Conservation (phyloP, 2,113 vertebrate species). For the Chaenogobius annularis region DNA sequence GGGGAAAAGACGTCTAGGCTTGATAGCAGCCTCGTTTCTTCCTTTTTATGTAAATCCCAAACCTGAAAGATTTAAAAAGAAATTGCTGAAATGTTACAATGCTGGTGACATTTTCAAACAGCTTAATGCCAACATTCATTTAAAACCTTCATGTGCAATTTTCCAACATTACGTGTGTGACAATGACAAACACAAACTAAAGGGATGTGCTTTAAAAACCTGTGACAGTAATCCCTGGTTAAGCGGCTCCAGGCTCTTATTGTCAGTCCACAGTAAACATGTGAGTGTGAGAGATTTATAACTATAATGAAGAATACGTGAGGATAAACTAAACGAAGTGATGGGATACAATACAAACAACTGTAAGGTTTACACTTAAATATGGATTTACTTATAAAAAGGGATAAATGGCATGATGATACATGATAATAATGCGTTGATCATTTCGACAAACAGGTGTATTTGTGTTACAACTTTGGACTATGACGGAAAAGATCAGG, state of each 20-base stretch:
- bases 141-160: constrained; percentile 7
- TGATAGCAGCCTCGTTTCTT: constrained; percentile 67
- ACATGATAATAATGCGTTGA: neutral
- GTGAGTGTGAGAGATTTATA: constrained; percentile 4
- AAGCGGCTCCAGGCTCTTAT: constrained; percentile 43
- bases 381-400: neutral
- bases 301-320: neutral
- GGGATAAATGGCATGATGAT: neutral
- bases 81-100: neutral
- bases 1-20: constrained; percentile 53
- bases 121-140: neutral
- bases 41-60: constrained; percentile 62
- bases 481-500: neutral
- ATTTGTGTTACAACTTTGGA: neutral
- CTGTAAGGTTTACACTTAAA: neutral
- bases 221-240: constrained; percentile 63
- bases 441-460: neutral
- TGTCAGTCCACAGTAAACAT: constrained; percentile 22
- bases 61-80: constrained; percentile 42
- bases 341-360: neutral
- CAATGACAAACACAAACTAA: constrained; percentile 32
- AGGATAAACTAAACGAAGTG: neutral
- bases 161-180: constrained; percentile 16
- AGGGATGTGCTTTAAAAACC: constrained; percentile 57
- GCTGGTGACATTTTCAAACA: neutral